Evolutionary conservation across 2,888 invertebrate genomes (phyloP), one percentile per base, ranked within the genome.

Genomic region (Polydrusus pterygomalis): DNA sequence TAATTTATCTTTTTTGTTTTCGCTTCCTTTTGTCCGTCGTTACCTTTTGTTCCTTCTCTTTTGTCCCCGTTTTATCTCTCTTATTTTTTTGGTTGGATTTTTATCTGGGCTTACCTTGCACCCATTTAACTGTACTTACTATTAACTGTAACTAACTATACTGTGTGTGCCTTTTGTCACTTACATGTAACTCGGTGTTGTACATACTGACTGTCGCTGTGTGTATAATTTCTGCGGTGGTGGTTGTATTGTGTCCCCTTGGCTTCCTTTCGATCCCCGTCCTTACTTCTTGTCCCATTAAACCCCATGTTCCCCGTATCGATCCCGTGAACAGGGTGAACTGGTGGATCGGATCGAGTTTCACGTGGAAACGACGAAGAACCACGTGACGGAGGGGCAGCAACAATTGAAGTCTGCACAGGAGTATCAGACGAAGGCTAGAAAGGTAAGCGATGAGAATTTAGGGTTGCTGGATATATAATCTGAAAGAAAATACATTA

Each of bases 261-360:
- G 49, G 49, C 67, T 49, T 58, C 20, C 62, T 38, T 60, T 68
- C n/a, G 10, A 40, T 74, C 75, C 78, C 72, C 47, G 5, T 75
- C 73, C 63, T 67, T 75, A 74, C 56, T 60, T 75, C 63, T 77
- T 72, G 30, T 18, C 38, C 58, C 15, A 78, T 78, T 77, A 65
- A 76, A 77, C 49, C 70, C 73, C 77, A 62, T 75, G 77, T 75
- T 80, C 80, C 75, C 69, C 69, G 70, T 77, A 79, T 70, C 70
- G 51, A 49, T 49, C 77, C 78, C 77, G 51, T 67, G 74, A 74
- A 69, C 78, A 97, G 97, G 97, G 97, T 87, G 97, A 97, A 90
- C 93, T 96, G 91, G 93, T 97, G 87, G 96, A 97, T 91, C 92
- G 96, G 88, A 95, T 97, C 89, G 97, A 97, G 91, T 95, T 95